Evolutionary conservation across 2,888 invertebrate genomes (phyloP).

Genomic region (Autographa gamma): DNA sequence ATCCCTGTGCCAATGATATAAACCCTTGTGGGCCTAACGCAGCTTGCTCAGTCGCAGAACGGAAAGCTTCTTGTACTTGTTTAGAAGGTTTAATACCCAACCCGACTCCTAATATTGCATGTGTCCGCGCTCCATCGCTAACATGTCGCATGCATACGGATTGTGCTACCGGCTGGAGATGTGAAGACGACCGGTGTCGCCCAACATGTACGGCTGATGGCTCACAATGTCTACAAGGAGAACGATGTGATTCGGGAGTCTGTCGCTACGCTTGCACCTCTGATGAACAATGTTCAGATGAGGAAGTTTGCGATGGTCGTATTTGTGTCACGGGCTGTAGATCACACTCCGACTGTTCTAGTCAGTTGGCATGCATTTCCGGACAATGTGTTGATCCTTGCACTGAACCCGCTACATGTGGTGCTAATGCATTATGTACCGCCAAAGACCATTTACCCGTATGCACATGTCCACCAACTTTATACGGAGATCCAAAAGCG

Average conservation of each 20-base stretch:
- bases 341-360: slow-evolving; percentile 93
- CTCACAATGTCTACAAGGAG: slow-evolving; percentile 94
- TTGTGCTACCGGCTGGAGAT: slow-evolving; percentile 92
- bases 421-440: slow-evolving; percentile 93
- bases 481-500: slow-evolving; percentile 93
- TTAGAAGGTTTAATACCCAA: slow-evolving; percentile 94
- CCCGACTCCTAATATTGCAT: slow-evolving; percentile 96
- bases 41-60: slow-evolving; percentile 93
- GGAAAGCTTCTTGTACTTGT: slow-evolving; percentile 95
- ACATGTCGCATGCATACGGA: slow-evolving; percentile 94
- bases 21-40: slow-evolving; percentile 96
- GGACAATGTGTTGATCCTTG: slow-evolving; percentile 95
- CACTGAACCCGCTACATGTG: slow-evolving; percentile 93
- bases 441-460: slow-evolving; percentile 92
- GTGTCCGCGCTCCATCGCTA: slow-evolving; percentile 93
- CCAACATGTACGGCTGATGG: slow-evolving; percentile 93
- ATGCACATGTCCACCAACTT: slow-evolving; percentile 92
- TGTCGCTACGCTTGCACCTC: slow-evolving; percentile 95
- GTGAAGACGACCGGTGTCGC: slow-evolving; percentile 92
- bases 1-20: slow-evolving; percentile 91
- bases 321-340: slow-evolving; percentile 95
- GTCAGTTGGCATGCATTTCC: slow-evolving; percentile 92
- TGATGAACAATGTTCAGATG: slow-evolving; percentile 95
- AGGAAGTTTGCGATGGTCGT: slow-evolving; percentile 95
- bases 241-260: slow-evolving; percentile 92